phyloP scores from a whole-genome alignment of 2,888 invertebrate genomes.

The Lymantria monacha region DNA sequence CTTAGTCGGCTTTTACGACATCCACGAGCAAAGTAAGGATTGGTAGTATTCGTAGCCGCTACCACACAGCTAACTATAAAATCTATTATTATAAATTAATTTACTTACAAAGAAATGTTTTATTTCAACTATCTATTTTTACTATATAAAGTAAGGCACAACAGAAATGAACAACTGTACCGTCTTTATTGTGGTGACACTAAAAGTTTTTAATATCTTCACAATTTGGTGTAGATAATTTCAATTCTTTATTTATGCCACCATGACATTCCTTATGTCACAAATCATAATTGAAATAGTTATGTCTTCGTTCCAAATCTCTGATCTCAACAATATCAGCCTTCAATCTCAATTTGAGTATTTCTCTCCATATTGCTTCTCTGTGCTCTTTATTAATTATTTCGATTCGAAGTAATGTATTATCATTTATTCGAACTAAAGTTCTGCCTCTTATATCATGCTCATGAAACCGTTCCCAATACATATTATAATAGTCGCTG shows the following conservation, averaged over 20 bases:
- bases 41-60: too few species aligned
- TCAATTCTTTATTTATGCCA: slow-evolving; percentile 12
- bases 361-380: slow-evolving; percentile 96
- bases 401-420: slow-evolving; percentile 93
- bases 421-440: slow-evolving; percentile 93
- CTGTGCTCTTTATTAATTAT: slow-evolving; percentile 91
- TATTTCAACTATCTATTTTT: background rate
- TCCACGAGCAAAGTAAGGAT: too few species aligned
- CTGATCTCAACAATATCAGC: slow-evolving; percentile 95
- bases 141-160: slow-evolving; percentile 12
- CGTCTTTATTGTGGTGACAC: background rate
- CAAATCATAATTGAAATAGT: slow-evolving; percentile 72
- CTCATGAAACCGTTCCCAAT: slow-evolving; percentile 91
- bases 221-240: slow-evolving; percentile 7
- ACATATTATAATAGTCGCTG: slow-evolving; percentile 91
- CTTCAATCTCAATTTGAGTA: slow-evolving; percentile 95
- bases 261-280: slow-evolving; percentile 43
- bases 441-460: slow-evolving; percentile 95
- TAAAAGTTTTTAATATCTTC: slow-evolving; percentile 5
- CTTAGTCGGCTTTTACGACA: too few species aligned
- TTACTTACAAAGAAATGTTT: too few species aligned
- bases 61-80: too few species aligned
- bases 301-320: slow-evolving; percentile 86
- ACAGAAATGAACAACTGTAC: slow-evolving; percentile 12
- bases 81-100: too few species aligned